Evolutionary conservation across 2,888 invertebrate species (phyloP), one percentile per base, ranked within the genome.

Genomic region (Heliconius charithonia): DNA sequence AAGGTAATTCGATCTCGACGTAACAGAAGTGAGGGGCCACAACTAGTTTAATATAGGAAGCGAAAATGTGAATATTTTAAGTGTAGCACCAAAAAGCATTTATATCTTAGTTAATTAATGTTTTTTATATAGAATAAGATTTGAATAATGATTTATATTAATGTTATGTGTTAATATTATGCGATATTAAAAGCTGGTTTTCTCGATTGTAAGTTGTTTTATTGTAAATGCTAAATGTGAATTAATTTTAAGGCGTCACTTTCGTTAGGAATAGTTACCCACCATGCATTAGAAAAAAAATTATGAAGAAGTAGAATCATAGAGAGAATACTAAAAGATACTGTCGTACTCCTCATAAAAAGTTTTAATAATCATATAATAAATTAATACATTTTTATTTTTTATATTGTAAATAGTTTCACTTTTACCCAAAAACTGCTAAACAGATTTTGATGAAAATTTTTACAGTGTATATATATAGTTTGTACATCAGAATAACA

Each of bases 61-160:
- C 72, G 22, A 59, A 72, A 72, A 72, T 59, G 59, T 72, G 72
- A 72, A 72, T 78, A 78, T 75, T 56, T 77, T 84, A 82, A 81
- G 79, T 79, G 80, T 82, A 41, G 83, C 81, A 85, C 85, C 85
- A 85, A 87, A 85, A 87, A 85, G 85, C 85, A 86, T 87, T 87
- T 86, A 86, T 78, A 83, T 79, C 78, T 82, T 77, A 74, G 75
- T 66, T 81, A 32, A 81, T 62, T 83, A 80, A 80, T 80, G 75
- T 75, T 77, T 65, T 32, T 76, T 79, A 27, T 63, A 63, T 63
- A 78, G 74, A 73, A 45, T 81, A 79, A 72, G 72, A 59, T 78
- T 81, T 75, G 67, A 71, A 74, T 78, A 69, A 76, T 62, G 63
- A 74, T 74, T 74, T 74, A 63, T 74, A 63, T 45, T 27, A 45